Evolutionary conservation across 1,140 invertebrate species (phyloP).

Genomic region (Platorchestia sp.): DNA sequence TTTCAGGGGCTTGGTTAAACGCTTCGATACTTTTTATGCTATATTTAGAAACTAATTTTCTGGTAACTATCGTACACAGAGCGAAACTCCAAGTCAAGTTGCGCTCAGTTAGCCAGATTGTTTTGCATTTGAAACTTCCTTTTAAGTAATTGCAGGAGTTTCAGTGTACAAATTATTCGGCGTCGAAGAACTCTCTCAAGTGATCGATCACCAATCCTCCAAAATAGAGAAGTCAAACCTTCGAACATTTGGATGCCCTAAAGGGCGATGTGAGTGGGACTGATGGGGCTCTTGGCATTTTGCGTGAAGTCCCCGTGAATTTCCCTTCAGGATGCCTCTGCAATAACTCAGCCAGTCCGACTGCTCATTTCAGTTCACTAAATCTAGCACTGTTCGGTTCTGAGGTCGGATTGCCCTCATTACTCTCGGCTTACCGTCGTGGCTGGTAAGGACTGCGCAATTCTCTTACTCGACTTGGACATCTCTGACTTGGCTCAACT

Average conservation of each 20-base stretch:
- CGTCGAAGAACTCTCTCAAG: not conserved
- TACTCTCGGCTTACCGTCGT: conserved; percentile 35
- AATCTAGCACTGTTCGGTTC: conserved; percentile 46
- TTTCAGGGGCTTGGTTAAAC: not conserved
- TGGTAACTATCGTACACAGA: not conserved
- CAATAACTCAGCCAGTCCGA: conserved; percentile 29
- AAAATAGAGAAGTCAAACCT: not conserved
- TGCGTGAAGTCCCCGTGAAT: not conserved
- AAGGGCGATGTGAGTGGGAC: not conserved
- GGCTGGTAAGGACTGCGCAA: not conserved
- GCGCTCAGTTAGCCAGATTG: not conserved
- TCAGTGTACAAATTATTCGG: not conserved
- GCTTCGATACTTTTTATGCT: not conserved
- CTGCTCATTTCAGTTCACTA: conserved; percentile 47
- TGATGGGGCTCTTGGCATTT: not conserved
- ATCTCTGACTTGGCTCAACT: not conserved
- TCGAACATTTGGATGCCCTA: not conserved
- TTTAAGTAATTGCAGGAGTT: not conserved
- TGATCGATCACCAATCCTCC: not conserved
- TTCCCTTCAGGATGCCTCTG: not conserved
- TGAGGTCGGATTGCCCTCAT: conserved; percentile 38
- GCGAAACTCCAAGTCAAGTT: not conserved
- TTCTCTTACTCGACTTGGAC: not conserved
- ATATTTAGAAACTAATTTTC: not conserved
- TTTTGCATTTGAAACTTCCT: not conserved